Percentiles rank a stretch among this genome's conserved stretches.
These are phyloP conservation scores for Etia nguti DNA, from an alignment of 2,113 vertebrate species.

Conservation along the genomic window DNA sequence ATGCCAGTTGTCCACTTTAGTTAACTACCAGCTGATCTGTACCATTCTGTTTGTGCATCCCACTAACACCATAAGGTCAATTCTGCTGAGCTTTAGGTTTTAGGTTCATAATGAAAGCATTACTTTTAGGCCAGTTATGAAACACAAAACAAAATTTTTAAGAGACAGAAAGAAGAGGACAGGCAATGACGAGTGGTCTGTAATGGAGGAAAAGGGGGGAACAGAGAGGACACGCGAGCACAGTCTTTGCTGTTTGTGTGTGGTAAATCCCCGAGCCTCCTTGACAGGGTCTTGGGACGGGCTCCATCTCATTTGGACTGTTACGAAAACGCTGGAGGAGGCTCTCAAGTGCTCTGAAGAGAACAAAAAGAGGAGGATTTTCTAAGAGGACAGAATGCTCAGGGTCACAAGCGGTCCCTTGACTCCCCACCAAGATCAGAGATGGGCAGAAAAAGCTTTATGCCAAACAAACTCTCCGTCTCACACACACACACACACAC, in stretches of 20 bases:
- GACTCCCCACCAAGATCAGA: conserved; percentile 19
- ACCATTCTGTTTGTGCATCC: neutral
- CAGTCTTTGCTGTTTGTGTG: neutral
- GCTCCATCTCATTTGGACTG: conserved; percentile 23
- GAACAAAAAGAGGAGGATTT: conserved; percentile 26
- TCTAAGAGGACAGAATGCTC: neutral
- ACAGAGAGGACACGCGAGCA: neutral
- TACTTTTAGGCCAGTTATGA: neutral
- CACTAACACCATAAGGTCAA: neutral
- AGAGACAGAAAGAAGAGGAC: neutral
- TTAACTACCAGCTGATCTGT: neutral
- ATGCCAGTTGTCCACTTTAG: conserved; percentile 25
- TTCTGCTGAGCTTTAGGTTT: neutral
- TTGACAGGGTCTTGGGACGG: neutral
- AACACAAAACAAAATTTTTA: neutral
- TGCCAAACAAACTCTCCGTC: neutral
- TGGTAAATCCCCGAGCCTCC: neutral
- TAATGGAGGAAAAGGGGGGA: neutral
- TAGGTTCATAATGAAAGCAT: neutral
- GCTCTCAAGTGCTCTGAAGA: conserved; percentile 12
- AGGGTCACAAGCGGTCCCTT: neutral
- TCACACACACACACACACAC: neutral
- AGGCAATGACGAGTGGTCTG: neutral
- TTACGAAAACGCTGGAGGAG: neutral
- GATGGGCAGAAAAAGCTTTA: conserved; percentile 10